phyloP scores from a whole-genome alignment of 2,797 vertebrate species.

The Malurus leucopterus region DNA sequence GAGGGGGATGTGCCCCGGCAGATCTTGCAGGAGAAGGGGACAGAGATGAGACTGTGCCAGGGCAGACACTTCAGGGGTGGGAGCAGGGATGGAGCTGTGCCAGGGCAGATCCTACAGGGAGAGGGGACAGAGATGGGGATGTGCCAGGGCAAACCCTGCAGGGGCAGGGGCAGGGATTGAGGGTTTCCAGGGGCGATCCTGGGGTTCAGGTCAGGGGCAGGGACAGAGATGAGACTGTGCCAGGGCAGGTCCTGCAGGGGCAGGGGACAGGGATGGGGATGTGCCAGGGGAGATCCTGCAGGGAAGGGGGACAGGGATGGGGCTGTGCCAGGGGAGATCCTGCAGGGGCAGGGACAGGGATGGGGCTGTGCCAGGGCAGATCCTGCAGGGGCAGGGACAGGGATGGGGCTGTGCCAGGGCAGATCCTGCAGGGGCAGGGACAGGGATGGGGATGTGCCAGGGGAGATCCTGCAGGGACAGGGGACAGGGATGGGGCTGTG shows the following conservation, averaged over 20 bases:
- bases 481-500: too few relatives aligned
- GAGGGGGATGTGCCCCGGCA: too few relatives aligned
- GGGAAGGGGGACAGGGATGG: too few relatives aligned
- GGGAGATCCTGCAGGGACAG: too few relatives aligned
- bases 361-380: background rate
- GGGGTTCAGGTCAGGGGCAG: background rate
- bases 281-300: background rate
- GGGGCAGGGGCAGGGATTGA: background rate
- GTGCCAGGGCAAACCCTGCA: background rate
- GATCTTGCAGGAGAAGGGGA: too few relatives aligned
- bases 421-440: too few relatives aligned
- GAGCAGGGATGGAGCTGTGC: background rate
- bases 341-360: background rate
- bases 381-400: too few relatives aligned
- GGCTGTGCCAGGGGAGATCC: background rate
- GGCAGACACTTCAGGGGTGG: background rate
- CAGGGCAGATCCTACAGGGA: background rate
- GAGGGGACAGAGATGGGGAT: background rate
- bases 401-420: too few relatives aligned
- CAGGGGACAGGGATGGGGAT: background rate
- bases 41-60: background rate
- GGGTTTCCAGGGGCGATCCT: background rate
- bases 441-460: too few relatives aligned
- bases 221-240: background rate
- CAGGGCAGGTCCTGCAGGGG: too few relatives aligned